Percentiles rank a stretch among this genome's conserved stretches.
Evolutionary conservation across 2,113 vertebrate species (phyloP).

Genomic region (Platichthys flesus): DNA sequence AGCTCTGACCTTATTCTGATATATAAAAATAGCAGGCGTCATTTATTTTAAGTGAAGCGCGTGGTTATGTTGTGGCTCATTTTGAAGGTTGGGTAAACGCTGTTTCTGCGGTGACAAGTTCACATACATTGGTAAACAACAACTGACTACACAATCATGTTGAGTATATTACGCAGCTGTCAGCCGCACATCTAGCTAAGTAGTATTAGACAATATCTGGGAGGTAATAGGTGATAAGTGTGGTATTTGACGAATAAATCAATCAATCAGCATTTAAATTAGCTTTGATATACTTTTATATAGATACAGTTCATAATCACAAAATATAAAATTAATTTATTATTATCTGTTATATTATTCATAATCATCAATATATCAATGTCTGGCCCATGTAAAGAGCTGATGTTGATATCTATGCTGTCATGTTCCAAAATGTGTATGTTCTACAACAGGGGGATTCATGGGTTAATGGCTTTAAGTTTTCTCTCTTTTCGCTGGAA

Average conservation of each 20-base stretch:
- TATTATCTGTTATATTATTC: no score
- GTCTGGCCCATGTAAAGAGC: neutral
- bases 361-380: neutral
- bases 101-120: neutral
- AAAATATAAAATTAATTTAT: no score
- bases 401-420: neutral
- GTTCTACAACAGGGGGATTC: neutral
- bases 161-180: neutral
- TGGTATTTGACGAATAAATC: neutral
- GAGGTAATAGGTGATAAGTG: neutral
- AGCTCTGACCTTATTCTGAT: conserved; percentile 38
- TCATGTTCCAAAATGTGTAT: neutral
- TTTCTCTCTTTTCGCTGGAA: neutral
- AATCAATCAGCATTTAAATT: neutral
- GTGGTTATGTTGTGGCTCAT: neutral
- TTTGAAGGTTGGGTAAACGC: neutral
- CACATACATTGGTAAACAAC: neutral
- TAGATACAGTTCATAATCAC: neutral
- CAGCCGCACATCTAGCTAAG: no score
- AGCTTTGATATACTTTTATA: neutral
- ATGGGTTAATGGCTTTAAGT: neutral
- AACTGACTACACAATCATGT: neutral
- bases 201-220: no score
- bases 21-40: conserved; percentile 48
- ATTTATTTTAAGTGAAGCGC: conserved; percentile 38